Conservation (phyloP, 2,888 invertebrate genomes). For the Epinotia nisella region DNA sequence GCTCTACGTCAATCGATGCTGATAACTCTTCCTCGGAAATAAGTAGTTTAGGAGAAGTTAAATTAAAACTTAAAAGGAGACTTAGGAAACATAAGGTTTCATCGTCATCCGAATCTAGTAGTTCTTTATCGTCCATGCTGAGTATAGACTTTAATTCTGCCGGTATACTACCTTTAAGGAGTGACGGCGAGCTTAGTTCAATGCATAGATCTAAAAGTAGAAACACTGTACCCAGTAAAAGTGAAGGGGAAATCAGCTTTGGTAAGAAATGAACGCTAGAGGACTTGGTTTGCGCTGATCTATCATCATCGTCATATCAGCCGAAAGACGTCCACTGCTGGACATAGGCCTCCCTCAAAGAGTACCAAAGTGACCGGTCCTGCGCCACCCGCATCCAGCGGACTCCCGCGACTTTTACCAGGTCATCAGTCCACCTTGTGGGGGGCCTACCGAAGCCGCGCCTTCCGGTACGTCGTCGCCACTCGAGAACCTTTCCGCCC, state of each 20-base stretch:
- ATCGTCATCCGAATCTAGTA: constrained; percentile 63
- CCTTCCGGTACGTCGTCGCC: no score
- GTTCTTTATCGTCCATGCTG: constrained; percentile 64
- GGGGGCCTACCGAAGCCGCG: no score
- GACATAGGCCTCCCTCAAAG: no score
- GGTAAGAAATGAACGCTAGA: constrained; percentile 44
- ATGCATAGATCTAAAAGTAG: constrained; percentile 54
- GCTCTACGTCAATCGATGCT: constrained; percentile 73
- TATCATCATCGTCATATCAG: no score
- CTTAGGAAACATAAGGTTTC: constrained; percentile 57
- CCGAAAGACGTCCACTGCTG: no score
- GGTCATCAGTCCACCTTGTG: no score
- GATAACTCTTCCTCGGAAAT: constrained; percentile 74
- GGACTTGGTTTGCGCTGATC: constrained; percentile 38
- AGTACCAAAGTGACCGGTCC: no score
- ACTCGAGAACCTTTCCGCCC: no score
- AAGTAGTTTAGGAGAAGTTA: constrained; percentile 78
- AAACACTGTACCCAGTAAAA: constrained; percentile 54
- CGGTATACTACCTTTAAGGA: constrained; percentile 67
- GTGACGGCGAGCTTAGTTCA: constrained; percentile 74
- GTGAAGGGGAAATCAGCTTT: constrained; percentile 69
- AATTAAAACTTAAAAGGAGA: constrained; percentile 59
- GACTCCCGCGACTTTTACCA: no score
- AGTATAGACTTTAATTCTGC: constrained; percentile 62
- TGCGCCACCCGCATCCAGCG: no score